phyloP scores from a whole-genome alignment of 1,140 invertebrate species.

The Coptotermes formosanus region DNA sequence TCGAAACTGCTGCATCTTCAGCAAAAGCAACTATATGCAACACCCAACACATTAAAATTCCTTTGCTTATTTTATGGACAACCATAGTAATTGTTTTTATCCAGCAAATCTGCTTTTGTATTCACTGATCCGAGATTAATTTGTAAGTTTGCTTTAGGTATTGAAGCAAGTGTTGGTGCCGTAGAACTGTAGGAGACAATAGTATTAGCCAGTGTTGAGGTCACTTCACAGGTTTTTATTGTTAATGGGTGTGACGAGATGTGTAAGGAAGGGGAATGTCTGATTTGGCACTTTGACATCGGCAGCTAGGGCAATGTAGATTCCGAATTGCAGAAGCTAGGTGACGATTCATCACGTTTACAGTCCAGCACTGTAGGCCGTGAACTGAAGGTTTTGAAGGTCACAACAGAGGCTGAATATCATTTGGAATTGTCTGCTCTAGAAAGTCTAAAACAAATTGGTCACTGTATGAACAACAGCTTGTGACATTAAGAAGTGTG shows the following conservation, averaged over 20 bases:
- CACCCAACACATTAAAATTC: not conserved
- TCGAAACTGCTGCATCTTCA: not conserved
- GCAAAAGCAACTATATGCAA: not conserved
- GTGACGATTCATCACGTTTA: not conserved
- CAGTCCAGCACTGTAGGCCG: not conserved
- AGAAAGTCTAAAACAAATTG: no score
- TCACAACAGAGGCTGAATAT: not conserved
- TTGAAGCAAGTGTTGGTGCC: not conserved
- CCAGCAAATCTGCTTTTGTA: no score
- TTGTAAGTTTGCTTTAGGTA: not conserved
- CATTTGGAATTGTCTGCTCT: not conserved
- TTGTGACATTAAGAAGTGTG: no score
- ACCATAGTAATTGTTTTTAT: no score
- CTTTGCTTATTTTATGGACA: not conserved
- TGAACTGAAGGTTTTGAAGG: not conserved
- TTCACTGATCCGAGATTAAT: no score
- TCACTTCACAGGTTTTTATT: not conserved
- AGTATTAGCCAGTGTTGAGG: not conserved
- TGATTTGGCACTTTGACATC: not conserved
- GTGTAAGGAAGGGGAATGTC: not conserved
- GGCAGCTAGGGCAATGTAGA: not conserved
- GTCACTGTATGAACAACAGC: no score
- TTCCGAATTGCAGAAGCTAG: not conserved
- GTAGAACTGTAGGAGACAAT: not conserved
- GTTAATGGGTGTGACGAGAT: slow-evolving; percentile 1